Conservation (phyloP, 1,140 invertebrate species). For the Sycobia sp. region DNA sequence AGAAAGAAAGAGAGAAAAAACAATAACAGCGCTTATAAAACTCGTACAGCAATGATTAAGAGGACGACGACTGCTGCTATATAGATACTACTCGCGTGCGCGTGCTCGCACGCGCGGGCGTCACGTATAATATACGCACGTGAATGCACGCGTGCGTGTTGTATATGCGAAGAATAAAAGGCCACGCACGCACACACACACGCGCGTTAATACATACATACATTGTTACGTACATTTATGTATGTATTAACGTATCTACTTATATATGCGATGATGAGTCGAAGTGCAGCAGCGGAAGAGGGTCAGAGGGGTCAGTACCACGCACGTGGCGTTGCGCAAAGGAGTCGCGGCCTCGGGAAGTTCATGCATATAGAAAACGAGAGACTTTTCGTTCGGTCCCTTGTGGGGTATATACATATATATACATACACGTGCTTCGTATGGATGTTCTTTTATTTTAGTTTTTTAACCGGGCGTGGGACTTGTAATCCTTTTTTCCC, state of each 20-base stretch:
- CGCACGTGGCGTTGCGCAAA: conserved; percentile 3
- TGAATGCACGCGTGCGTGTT: no score
- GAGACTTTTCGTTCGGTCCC: no score
- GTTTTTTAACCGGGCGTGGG: neutral
- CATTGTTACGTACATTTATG: no score
- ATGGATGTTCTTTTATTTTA: no score
- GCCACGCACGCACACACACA: neutral
- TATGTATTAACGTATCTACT: no score
- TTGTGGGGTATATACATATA: no score
- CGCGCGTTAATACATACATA: no score
- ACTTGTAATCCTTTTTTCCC: conserved; percentile 8
- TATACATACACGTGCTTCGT: neutral
- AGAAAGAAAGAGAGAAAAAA: conserved; percentile 10
- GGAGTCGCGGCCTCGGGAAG: neutral
- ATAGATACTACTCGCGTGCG: neutral
- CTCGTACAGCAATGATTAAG: conserved; percentile 4
- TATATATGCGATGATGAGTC: no score
- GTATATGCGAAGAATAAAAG: conserved; percentile 22
- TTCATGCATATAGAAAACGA: neutral
- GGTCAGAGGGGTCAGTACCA: no score
- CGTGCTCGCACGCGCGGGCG: no score
- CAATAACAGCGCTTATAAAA: conserved; percentile 17
- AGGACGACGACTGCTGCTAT: neutral
- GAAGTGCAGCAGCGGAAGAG: no score
- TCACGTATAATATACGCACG: no score